These are phyloP conservation scores for Sylvilagus floridanus DNA, from an alignment of 2,797 vertebrate species.

Conservation along the genomic window DNA sequence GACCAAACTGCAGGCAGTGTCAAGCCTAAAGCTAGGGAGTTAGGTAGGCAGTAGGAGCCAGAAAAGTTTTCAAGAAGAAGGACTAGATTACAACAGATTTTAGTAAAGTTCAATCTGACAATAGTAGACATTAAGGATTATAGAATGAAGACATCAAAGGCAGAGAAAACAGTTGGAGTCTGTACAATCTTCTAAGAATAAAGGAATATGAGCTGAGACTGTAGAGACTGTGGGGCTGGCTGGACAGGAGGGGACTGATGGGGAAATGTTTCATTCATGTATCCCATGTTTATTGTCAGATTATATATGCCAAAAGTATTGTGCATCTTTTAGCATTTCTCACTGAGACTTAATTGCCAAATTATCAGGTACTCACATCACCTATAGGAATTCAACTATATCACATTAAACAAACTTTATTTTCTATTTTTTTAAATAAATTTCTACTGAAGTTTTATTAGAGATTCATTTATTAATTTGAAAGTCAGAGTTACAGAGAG, in stretches of 20 bases:
- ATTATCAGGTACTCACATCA: not conserved
- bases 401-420: constrained; percentile 26
- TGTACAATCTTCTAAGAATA: not conserved
- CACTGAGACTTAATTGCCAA: not conserved
- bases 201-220: not conserved
- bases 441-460: too few relatives aligned
- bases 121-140: not conserved
- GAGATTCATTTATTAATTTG: too few relatives aligned
- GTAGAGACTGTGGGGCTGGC: not conserved
- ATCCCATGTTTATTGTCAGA: not conserved
- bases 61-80: not conserved
- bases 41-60: not conserved
- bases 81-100: not conserved
- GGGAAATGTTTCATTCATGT: too few relatives aligned
- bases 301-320: not conserved
- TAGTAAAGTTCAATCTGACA: not conserved
- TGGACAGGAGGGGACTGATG: not conserved
- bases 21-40: not conserved
- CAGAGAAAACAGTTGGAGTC: not conserved
- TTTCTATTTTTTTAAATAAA: too few relatives aligned
- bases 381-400: not conserved
- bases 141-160: constrained; percentile 5
- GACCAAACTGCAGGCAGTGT: not conserved
- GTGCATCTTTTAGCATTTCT: not conserved
- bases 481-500: too few relatives aligned